These are phyloP conservation scores for Hetaerina titia DNA, from an alignment of 2,888 invertebrate species.

Conservation along the genomic window DNA sequence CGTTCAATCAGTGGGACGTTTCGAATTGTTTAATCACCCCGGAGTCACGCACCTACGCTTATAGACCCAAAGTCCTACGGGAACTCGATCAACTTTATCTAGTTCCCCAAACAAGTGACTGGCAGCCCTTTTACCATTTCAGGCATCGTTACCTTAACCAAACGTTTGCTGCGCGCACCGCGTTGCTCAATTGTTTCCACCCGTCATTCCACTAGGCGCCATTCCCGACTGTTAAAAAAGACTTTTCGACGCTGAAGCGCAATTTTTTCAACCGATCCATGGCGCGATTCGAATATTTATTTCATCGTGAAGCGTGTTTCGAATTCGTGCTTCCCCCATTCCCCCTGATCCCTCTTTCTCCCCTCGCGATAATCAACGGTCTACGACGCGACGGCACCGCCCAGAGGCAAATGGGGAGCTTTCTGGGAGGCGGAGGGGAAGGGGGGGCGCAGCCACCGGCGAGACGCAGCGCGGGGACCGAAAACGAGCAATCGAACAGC, in stretches of 20 bases:
- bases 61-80: neutral
- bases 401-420: neutral
- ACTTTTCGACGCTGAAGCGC: neutral
- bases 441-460: neutral
- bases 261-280: neutral
- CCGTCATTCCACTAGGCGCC: neutral
- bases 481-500: constrained; percentile 25
- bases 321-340: neutral
- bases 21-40: neutral
- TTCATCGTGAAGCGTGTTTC: neutral
- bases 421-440: neutral
- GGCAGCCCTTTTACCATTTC: neutral
- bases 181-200: neutral
- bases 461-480: neutral
- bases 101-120: neutral
- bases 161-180: neutral
- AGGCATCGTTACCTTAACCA: neutral
- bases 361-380: constrained; percentile 11
- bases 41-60: neutral
- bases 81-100: neutral
- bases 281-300: neutral
- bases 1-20: neutral
- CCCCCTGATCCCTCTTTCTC: neutral
- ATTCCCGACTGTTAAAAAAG: neutral
- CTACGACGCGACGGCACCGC: neutral